Conservation (phyloP, 2,113 vertebrate genomes). For the Thryonomys swinderianus region DNA sequence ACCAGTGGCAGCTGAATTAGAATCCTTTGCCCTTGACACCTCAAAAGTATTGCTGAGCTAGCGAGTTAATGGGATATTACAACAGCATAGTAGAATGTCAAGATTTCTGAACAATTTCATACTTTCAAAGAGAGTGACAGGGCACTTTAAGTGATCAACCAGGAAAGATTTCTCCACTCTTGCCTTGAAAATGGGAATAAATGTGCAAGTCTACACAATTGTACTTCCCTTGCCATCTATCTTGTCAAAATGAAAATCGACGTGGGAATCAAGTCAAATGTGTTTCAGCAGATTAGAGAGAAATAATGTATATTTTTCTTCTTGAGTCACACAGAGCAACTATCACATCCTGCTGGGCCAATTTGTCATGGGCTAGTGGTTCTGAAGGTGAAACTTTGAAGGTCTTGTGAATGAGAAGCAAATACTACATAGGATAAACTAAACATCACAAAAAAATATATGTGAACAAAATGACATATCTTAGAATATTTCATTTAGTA, state of each 20-base stretch:
- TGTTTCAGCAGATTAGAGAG: conserved; percentile 70
- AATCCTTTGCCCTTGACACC: conserved; percentile 69
- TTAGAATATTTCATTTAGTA: neutral
- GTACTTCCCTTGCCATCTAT: conserved; percentile 62
- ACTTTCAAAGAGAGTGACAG: conserved; percentile 54
- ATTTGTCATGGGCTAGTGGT: conserved; percentile 69
- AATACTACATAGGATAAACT: neutral
- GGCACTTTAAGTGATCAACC: conserved; percentile 61
- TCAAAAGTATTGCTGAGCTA: conserved; percentile 30
- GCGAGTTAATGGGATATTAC: conserved; percentile 47
- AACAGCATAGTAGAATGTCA: conserved; percentile 31
- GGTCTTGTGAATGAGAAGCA: conserved; percentile 55
- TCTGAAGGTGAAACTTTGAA: conserved; percentile 77
- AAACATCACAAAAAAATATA: neutral
- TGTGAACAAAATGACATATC: neutral
- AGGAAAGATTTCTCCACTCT: conserved; percentile 36
- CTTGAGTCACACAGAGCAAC: conserved; percentile 59
- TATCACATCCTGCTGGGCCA: conserved; percentile 58
- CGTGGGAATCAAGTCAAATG: conserved; percentile 74
- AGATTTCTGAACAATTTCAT: conserved; percentile 55
- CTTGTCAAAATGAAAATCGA: conserved; percentile 80
- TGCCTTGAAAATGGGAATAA: conserved; percentile 75
- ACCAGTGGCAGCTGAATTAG: conserved; percentile 46
- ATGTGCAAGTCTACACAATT: conserved; percentile 73
- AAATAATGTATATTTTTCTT: conserved; percentile 74